Evolutionary conservation across 2,888 invertebrate genomes (phyloP).

Genomic region (Eristalis tenax): DNA sequence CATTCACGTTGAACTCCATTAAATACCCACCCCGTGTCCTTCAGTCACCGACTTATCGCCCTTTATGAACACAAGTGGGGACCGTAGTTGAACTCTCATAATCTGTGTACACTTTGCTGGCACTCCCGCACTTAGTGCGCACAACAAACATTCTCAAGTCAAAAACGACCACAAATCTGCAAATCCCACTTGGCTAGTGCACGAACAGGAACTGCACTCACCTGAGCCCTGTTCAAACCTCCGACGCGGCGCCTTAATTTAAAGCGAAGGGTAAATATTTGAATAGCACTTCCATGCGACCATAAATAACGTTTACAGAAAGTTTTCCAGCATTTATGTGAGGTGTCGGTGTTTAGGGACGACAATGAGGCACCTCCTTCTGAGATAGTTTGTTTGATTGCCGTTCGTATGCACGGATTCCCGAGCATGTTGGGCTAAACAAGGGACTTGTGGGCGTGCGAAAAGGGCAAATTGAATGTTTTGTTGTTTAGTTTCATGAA

Average conservation of each 20-base stretch:
- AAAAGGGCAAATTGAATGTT: too few species aligned
- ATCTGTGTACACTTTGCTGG: background rate
- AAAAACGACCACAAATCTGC: background rate
- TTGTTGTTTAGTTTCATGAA: too few species aligned
- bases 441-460: too few species aligned
- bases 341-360: constrained; percentile 1
- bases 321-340: constrained; percentile 31
- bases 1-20: background rate
- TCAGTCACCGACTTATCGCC: background rate
- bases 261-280: constrained; percentile 36
- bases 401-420: too few species aligned
- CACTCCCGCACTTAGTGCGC: background rate
- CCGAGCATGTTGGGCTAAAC: too few species aligned
- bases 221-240: background rate
- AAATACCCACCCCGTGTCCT: background rate
- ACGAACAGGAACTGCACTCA: background rate
- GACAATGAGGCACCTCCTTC: too few species aligned
- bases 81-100: background rate
- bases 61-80: background rate
- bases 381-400: too few species aligned
- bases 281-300: constrained; percentile 32
- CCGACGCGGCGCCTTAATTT: constrained; percentile 8
- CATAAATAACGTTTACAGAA: constrained; percentile 35
- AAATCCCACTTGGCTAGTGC: background rate
- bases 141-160: background rate